Conservation (phyloP, 2,888 invertebrate species). For the Fissipunctia ypsillon region DNA sequence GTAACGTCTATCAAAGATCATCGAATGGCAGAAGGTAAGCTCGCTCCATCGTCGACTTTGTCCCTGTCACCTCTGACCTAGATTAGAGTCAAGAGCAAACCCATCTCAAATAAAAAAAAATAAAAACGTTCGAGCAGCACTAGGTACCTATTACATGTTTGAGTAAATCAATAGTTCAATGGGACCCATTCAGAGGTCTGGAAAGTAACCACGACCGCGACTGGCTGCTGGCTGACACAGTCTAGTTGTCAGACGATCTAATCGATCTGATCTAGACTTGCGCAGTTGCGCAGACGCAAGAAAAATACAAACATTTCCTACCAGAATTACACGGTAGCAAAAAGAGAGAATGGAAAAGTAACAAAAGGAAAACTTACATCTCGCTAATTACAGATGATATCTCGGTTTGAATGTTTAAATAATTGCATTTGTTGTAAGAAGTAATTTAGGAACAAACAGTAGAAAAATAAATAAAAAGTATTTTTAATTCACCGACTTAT, state of each 20-base stretch:
- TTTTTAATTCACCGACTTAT: slow-evolving; percentile 4
- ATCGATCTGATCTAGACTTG: slow-evolving; percentile 63
- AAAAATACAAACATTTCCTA: slow-evolving; percentile 56
- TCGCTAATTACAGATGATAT: slow-evolving; percentile 65
- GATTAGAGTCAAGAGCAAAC: no score
- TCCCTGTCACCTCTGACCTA: no score
- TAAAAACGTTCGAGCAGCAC: no score
- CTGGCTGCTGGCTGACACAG: slow-evolving; percentile 51
- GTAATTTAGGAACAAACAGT: slow-evolving; percentile 3
- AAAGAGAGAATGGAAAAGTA: slow-evolving; percentile 65
- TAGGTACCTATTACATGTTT: no score
- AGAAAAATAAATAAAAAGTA: slow-evolving; percentile 16
- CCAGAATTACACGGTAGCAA: slow-evolving; percentile 60
- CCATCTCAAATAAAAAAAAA: no score
- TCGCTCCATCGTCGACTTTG: no score
- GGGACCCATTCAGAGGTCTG: slow-evolving; percentile 22
- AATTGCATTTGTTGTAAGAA: slow-evolving; percentile 50
- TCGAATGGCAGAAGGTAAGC: no score
- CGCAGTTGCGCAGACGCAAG: slow-evolving; percentile 54
- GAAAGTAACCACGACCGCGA: slow-evolving; percentile 45
- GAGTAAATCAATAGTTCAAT: slow-evolving; percentile 29
- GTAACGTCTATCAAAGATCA: no score
- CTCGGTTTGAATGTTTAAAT: slow-evolving; percentile 46
- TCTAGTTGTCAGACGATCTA: slow-evolving; percentile 66
- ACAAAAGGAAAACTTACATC: slow-evolving; percentile 62